These are phyloP conservation scores for Hesperophylax magnus DNA, from an alignment of 1,140 invertebrate genomes.

Conservation along the genomic window DNA sequence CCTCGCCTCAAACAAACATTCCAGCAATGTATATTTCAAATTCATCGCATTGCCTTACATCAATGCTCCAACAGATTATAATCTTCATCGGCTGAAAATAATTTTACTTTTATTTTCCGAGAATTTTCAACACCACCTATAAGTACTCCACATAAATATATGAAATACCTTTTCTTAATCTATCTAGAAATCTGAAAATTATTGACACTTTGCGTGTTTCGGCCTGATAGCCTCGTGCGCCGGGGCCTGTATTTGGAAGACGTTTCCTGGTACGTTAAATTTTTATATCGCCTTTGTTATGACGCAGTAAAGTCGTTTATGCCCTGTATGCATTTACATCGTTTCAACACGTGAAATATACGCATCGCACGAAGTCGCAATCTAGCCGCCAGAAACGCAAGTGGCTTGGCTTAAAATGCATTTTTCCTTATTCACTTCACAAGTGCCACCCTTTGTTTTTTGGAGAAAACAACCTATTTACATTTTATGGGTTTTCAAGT, in stretches of 20 bases:
- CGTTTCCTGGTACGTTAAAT: slow-evolving; percentile 42
- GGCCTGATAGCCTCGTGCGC: slow-evolving; percentile 1
- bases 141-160: slow-evolving; percentile 1
- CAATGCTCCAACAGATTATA: no score
- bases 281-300: slow-evolving; percentile 52
- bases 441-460: no score
- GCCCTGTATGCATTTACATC: slow-evolving; percentile 50
- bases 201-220: slow-evolving; percentile 34
- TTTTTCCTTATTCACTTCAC: not conserved
- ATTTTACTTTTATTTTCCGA: slow-evolving; percentile 6
- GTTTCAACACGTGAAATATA: slow-evolving; percentile 38
- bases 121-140: slow-evolving; percentile 17
- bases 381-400: not conserved
- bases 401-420: slow-evolving; percentile 9
- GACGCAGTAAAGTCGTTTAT: slow-evolving; percentile 50
- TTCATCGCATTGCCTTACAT: no score
- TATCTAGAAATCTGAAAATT: slow-evolving; percentile 24
- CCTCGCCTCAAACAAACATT: no score
- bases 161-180: slow-evolving; percentile 4
- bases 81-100: not conserved
- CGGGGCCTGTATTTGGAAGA: slow-evolving; percentile 18
- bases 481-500: no score
- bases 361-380: not conserved
- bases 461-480: no score
- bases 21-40: no score